Percentiles rank a stretch among this genome's conserved stretches.
Evolutionary conservation across 2,888 invertebrate genomes (phyloP).

Genomic region (Sipha maydis): DNA sequence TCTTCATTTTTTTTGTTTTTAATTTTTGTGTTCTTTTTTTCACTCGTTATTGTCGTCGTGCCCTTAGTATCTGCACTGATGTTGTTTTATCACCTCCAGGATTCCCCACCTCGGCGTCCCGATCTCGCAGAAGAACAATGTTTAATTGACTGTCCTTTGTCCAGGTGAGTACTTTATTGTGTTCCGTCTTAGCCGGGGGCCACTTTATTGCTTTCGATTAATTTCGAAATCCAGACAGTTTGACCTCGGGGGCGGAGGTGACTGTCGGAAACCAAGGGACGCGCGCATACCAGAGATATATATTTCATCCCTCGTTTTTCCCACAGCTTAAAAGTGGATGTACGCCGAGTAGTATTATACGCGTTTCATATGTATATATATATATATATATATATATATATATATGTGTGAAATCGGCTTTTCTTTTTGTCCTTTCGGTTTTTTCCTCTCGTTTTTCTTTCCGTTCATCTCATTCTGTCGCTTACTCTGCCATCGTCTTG

Average conservation of each 20-base stretch:
- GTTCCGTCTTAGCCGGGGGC: constrained; percentile 38
- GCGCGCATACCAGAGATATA: neutral
- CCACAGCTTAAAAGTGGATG: constrained; percentile 20
- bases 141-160: constrained; percentile 62
- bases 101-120: neutral
- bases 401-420: constrained; percentile 45
- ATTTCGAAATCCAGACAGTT: constrained; percentile 59
- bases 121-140: constrained; percentile 51
- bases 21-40: neutral
- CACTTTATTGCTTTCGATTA: constrained; percentile 62
- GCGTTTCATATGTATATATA: neutral
- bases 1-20: constrained; percentile 2
- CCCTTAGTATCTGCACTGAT: neutral
- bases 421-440: constrained; percentile 16
- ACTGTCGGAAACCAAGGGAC: neutral
- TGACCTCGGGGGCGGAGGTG: constrained; percentile 7
- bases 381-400: neutral
- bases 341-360: neutral
- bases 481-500: neutral
- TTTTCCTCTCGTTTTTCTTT: constrained; percentile 6
- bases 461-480: neutral
- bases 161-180: constrained; percentile 60
- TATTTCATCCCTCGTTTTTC: constrained; percentile 45
- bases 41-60: neutral
- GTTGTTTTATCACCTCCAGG: constrained; percentile 52